Evolutionary conservation across 2,888 invertebrate genomes (phyloP), one percentile per base, ranked within the genome.

Genomic region (Drosophila nr. fundita): DNA sequence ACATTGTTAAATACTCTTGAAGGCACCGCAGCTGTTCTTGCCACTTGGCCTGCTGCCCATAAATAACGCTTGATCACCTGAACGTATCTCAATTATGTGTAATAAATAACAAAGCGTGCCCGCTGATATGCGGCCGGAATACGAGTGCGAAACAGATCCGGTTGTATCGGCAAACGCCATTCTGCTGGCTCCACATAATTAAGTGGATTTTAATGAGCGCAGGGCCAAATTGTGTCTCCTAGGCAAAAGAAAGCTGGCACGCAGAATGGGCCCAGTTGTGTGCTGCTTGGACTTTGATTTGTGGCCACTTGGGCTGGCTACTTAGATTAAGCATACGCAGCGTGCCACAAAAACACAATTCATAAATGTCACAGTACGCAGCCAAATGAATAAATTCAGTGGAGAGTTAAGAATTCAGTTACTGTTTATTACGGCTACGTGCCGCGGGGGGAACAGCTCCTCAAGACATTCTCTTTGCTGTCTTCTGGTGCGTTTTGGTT

Each of bases 161-260:
- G 55, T 55, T 27, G 53, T 58, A 53, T 55, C 45, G 49, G 49
- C 34, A 15, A 10, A 27, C 36, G 45, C 38, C 27, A 42, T 62
- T 60, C 34, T 45, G 73, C 21, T 55, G 34, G 40, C 34, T 55
- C 55, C 57, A 65, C 72, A 79, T 87, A 84, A 90, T 89, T 87
- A 89, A 87, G 87, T 90, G 78, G 76, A 68, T 89, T 87, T 87
- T 87, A 87, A 87, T 87, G 90, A 87, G 90, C 74, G 50, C 73
- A 53, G 57, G 53, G 55, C 62, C 63, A 30, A 55, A 40, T 29
- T 42, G 55, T 4, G 45, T 11, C 34, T 49, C 55, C 10, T 8
- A 6, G 34, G 27, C 50, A 30, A 53, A n/a, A 10, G 53, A 15
- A 21, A 21, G 45, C 38, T 53, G 52, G 45, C 36, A 11, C 58